phyloP scores from a whole-genome alignment of 1,140 invertebrate species.

The Cyclina sinensis region DNA sequence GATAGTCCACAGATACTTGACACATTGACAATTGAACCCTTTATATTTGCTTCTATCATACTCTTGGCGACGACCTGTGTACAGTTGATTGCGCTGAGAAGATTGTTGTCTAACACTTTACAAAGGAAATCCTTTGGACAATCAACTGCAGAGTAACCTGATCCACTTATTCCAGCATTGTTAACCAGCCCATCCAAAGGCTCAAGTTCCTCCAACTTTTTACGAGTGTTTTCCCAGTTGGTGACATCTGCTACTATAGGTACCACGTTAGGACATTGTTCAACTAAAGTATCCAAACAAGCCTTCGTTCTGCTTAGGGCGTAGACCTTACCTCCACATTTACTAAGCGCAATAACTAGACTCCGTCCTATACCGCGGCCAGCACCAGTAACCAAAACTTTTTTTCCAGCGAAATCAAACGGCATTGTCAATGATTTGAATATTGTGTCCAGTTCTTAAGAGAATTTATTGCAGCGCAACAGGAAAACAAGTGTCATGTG shows the following conservation, averaged over 20 bases:
- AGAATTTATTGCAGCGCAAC: no score
- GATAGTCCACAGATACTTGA: constrained; percentile 91
- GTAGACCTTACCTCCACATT: constrained; percentile 53
- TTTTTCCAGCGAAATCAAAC: constrained; percentile 22
- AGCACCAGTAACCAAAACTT: constrained; percentile 57
- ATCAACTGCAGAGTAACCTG: background rate
- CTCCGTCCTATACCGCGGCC: constrained; percentile 49
- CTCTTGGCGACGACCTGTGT: constrained; percentile 69
- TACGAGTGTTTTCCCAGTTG: constrained; percentile 92
- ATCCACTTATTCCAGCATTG: constrained; percentile 87
- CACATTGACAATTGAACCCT: constrained; percentile 95
- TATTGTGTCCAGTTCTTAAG: no score
- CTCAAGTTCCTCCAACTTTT: constrained; percentile 87
- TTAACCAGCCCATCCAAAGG: constrained; percentile 93
- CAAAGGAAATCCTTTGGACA: background rate
- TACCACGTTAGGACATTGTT: constrained; percentile 88
- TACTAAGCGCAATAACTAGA: background rate
- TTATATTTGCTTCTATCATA: constrained; percentile 90
- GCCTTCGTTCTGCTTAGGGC: constrained; percentile 37
- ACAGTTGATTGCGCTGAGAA: constrained; percentile 80
- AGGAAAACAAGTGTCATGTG: no score
- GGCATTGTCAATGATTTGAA: no score
- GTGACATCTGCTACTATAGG: constrained; percentile 90
- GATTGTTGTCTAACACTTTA: constrained; percentile 19
- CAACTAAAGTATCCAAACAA: background rate